phyloP scores from a whole-genome alignment of 2,888 invertebrate genomes.

The Elysia crispata region DNA sequence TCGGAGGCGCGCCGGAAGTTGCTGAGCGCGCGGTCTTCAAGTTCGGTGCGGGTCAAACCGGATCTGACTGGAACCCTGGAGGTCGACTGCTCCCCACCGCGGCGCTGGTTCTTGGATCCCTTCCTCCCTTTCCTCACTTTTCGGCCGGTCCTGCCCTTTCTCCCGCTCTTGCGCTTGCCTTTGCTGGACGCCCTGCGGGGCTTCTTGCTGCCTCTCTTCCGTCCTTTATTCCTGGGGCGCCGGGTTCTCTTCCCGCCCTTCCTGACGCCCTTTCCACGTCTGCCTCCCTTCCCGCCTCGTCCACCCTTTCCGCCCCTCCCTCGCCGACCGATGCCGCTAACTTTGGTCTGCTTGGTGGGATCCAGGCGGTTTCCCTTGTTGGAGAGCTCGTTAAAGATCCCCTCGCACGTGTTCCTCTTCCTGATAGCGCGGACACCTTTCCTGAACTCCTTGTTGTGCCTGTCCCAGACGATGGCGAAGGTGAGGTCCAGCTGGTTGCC shows the following conservation, averaged over 20 bases:
- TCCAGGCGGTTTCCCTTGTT: slow-evolving; percentile 26
- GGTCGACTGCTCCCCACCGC: not conserved
- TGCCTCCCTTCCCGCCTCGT: slow-evolving; percentile 17
- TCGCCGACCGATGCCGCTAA: slow-evolving; percentile 23
- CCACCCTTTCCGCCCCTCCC: not conserved
- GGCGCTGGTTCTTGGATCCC: slow-evolving; percentile 28
- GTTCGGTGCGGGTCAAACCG: not conserved
- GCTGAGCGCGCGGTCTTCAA: slow-evolving; percentile 40
- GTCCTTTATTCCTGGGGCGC: slow-evolving; percentile 15
- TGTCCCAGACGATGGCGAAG: slow-evolving; percentile 54
- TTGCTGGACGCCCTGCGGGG: too few species aligned
- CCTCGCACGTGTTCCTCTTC: slow-evolving; percentile 58
- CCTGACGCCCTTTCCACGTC: slow-evolving; percentile 18
- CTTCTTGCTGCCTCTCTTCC: slow-evolving; percentile 28
- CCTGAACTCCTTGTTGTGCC: slow-evolving; percentile 54
- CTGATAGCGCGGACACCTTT: slow-evolving; percentile 56
- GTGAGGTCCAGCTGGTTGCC: slow-evolving; percentile 52
- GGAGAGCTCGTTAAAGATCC: slow-evolving; percentile 41
- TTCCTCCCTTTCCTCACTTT: slow-evolving; percentile 22
- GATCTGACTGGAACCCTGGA: not conserved
- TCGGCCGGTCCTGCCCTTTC: slow-evolving; percentile 43
- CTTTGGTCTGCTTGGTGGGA: slow-evolving; percentile 34
- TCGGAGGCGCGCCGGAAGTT: slow-evolving; percentile 42
- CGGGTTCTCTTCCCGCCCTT: slow-evolving; percentile 14
- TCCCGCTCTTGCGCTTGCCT: slow-evolving; percentile 37